phyloP scores from a whole-genome alignment of 2,888 invertebrate genomes.

The Cheilosia impressa region DNA sequence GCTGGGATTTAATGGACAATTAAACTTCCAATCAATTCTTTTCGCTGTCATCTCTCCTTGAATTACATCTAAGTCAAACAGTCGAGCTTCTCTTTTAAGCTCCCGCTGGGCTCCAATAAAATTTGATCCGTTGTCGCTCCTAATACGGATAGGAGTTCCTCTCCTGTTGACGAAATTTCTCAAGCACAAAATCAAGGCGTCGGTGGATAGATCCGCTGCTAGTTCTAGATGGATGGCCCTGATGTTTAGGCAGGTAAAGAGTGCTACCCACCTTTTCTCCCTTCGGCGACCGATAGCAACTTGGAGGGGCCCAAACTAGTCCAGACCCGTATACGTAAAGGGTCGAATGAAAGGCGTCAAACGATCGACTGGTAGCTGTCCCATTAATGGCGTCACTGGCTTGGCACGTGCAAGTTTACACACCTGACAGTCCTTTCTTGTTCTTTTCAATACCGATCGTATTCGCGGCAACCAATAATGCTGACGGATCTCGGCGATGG shows the following conservation, averaged over 20 bases:
- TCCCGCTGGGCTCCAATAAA: slow-evolving; percentile 54
- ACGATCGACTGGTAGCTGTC: no score
- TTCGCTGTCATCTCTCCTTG: no score
- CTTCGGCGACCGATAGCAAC: no score
- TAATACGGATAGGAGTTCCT: slow-evolving; percentile 37
- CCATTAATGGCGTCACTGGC: not conserved
- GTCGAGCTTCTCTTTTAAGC: not conserved
- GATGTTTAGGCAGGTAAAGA: slow-evolving; percentile 43
- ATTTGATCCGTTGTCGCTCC: slow-evolving; percentile 64
- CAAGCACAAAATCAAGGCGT: slow-evolving; percentile 42
- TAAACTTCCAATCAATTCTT: not conserved
- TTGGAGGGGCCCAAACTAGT: no score
- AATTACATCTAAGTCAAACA: no score
- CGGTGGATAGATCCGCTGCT: not conserved
- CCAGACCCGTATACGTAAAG: no score
- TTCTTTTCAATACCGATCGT: not conserved
- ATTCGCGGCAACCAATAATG: not conserved
- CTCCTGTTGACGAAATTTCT: slow-evolving; percentile 62
- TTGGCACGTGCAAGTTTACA: not conserved
- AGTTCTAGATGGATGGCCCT: slow-evolving; percentile 35
- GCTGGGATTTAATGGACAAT: not conserved
- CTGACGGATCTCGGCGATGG: not conserved
- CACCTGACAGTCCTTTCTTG: not conserved
- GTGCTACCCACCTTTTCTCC: no score
- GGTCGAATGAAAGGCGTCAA: no score